phyloP scores from a whole-genome alignment of 2,888 invertebrate species.

The Salpingus planirostris region DNA sequence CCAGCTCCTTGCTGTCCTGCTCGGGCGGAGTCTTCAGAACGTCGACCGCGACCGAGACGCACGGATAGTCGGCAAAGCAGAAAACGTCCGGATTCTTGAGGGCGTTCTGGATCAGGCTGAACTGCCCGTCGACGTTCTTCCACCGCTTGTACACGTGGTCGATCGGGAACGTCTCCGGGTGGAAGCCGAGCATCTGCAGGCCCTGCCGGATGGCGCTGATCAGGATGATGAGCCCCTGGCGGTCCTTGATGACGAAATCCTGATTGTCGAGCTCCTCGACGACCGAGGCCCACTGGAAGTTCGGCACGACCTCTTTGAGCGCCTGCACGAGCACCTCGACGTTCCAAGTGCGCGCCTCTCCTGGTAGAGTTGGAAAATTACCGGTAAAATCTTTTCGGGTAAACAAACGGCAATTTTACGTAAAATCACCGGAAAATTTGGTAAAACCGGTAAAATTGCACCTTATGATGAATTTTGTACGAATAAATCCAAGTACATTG shows the following conservation, averaged over 20 bases:
- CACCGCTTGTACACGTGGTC: slow-evolving; percentile 85
- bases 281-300: slow-evolving; percentile 88
- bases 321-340: slow-evolving; percentile 88
- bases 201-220: slow-evolving; percentile 76
- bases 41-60: slow-evolving; percentile 77
- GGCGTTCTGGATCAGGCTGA: slow-evolving; percentile 79
- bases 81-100: slow-evolving; percentile 89
- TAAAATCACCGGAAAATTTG: too few species aligned
- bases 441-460: too few species aligned
- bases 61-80: slow-evolving; percentile 87
- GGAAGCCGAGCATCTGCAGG: slow-evolving; percentile 63
- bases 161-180: slow-evolving; percentile 71
- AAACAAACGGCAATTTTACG: too few species aligned
- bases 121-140: slow-evolving; percentile 89
- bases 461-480: too few species aligned
- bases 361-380: too few species aligned
- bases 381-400: too few species aligned
- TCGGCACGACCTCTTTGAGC: slow-evolving; percentile 80
- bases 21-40: slow-evolving; percentile 91
- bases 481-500: too few species aligned
- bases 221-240: slow-evolving; percentile 73
- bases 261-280: slow-evolving; percentile 84
- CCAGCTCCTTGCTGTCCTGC: slow-evolving; percentile 86
- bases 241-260: slow-evolving; percentile 81
- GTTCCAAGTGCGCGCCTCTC: slow-evolving; percentile 80